phyloP scores from a whole-genome alignment of 2,888 invertebrate genomes.

The Aporophyla lueneburgensis region DNA sequence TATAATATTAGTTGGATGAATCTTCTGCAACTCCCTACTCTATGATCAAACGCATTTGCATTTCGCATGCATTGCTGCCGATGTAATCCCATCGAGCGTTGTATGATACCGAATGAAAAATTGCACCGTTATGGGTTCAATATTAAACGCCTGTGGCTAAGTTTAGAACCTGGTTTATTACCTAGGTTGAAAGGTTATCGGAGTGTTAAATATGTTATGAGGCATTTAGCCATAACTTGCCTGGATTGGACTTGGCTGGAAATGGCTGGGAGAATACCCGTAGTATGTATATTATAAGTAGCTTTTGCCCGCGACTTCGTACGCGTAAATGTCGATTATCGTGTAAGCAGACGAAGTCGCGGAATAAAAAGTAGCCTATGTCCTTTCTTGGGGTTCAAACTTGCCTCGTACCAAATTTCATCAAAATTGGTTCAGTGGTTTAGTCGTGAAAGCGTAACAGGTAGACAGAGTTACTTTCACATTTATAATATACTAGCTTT shows the following conservation, averaged over 20 bases:
- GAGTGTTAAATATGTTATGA: slow-evolving; percentile 12
- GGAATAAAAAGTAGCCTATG: no score
- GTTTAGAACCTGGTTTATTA: slow-evolving; percentile 19
- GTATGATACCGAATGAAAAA: slow-evolving; percentile 51
- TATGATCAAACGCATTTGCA: slow-evolving; percentile 37
- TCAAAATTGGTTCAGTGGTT: no score
- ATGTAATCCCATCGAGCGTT: slow-evolving; percentile 29
- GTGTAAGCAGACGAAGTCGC: no score
- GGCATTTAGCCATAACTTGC: background rate
- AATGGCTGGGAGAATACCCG: background rate
- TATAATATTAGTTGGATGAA: background rate
- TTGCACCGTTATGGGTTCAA: slow-evolving; percentile 3
- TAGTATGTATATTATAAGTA: no score
- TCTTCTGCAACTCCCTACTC: background rate
- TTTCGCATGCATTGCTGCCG: slow-evolving; percentile 41
- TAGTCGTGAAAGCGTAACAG: no score
- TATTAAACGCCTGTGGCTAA: slow-evolving; percentile 2
- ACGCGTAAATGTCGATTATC: no score
- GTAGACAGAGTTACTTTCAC: no score
- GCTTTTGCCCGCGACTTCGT: no score
- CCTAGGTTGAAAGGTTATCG: slow-evolving; percentile 16
- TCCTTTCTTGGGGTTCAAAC: no score
- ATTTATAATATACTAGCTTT: no score
- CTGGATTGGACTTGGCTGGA: no score
- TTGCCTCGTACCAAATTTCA: no score